Evolutionary conservation across 2,888 invertebrate genomes (phyloP), one percentile per base, ranked within the genome.

Genomic region (Phania funesta): DNA sequence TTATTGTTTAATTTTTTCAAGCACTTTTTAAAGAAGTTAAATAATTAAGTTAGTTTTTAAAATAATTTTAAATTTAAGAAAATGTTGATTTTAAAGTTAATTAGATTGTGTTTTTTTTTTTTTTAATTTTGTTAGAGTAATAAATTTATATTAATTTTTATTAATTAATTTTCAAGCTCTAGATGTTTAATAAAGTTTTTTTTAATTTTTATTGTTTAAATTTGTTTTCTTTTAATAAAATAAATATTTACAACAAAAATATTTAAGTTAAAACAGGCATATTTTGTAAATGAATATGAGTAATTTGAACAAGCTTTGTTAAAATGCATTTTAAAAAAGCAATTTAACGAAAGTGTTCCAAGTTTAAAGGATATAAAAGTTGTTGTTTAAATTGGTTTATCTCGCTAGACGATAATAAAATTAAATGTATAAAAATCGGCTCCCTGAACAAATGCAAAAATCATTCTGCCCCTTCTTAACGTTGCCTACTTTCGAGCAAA

Each of bases 51-150:
- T 56, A 46, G 41, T 54, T 62, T 67, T 68, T 60, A 26, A 67
- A 58, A 67, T 18, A 50, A 60, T 11, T 41, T 48, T 68, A 60
- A 16, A 84, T 85, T 84, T 87, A 87, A 85, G 85, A 83, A 87
- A 86, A 86, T 83, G 64, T 78, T 65, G 74, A 82, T 75, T 74
- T 76, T 62, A 77, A 80, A 71, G 26, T 70, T 76, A 83, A 83
- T 84, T 74, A 83, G 70, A 70, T 60, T 54, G 24, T 56, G 20
- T 58, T 48, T 65, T 62, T 70, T 70, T 46, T 65, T n/a, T 52
- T 32, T 81, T 68, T 41, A 32, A 62, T 60, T 71, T 70, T 60
- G 32, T 73, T 67, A 67, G 83, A 73, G 80, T 80, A 64, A 82
- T 81, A 80, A 84, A 74, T 52, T 70, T 46, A 67, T 65, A 65